phyloP scores from a whole-genome alignment of 2,797 vertebrate genomes.

The Halcyon leucocephala region DNA sequence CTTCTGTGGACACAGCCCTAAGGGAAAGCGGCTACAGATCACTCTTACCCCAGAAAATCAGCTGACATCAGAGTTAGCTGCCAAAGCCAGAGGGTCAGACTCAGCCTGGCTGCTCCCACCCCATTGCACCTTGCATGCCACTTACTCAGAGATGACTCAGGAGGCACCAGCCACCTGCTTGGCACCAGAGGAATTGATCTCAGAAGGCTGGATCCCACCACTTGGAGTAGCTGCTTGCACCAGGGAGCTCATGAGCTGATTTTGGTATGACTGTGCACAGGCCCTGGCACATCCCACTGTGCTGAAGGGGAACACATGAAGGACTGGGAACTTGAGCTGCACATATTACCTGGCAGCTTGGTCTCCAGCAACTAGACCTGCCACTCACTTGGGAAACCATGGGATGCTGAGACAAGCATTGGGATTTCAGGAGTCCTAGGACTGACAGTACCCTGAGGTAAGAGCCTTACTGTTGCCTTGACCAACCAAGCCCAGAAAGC shows the following conservation, averaged over 20 bases:
- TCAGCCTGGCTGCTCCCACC: not conserved
- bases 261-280: not conserved
- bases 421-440: not conserved
- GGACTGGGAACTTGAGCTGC: not conserved
- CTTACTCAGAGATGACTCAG: not conserved
- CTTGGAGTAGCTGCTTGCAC: accelerated
- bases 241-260: not conserved
- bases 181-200: not conserved
- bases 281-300: not conserved
- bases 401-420: not conserved
- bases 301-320: not conserved
- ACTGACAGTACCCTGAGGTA: not conserved
- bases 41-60: not conserved
- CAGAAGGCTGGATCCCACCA: not conserved
- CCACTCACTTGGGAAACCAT: not conserved
- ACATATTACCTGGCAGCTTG: not conserved
- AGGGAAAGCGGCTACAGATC: not conserved
- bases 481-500: not conserved
- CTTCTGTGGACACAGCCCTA: not conserved
- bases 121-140: not conserved
- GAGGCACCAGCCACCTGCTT: not conserved
- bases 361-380: not conserved
- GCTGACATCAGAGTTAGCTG: not conserved
- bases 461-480: not conserved
- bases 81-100: not conserved